These are phyloP conservation scores for Cheirogaleus medius DNA, from an alignment of 2,113 vertebrate species.

Conservation along the genomic window DNA sequence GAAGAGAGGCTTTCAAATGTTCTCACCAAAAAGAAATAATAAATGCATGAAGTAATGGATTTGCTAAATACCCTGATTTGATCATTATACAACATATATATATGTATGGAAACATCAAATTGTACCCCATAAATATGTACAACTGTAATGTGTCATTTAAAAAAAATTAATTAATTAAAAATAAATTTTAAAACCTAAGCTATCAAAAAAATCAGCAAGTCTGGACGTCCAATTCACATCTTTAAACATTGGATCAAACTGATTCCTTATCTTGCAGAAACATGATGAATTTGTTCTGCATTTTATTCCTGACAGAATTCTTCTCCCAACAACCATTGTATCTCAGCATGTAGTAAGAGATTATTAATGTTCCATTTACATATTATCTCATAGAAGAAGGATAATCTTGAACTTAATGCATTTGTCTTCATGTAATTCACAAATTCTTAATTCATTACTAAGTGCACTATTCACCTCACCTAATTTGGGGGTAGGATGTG, in stretches of 20 bases:
- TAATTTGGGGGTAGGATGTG: background rate
- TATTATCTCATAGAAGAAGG: background rate
- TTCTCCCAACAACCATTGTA: background rate
- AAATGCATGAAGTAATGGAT: background rate
- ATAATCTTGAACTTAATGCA: background rate
- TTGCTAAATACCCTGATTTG: background rate
- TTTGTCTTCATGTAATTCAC: background rate
- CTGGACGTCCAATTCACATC: background rate
- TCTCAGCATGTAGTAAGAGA: background rate
- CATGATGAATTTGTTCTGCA: background rate
- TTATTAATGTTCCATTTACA: background rate
- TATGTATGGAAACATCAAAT: background rate
- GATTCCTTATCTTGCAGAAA: background rate
- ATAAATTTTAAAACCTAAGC: background rate
- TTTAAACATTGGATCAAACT: background rate
- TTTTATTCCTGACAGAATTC: slow-evolving; percentile 7
- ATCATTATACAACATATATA: background rate
- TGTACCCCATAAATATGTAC: background rate
- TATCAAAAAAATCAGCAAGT: slow-evolving; percentile 4
- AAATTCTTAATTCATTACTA: background rate
- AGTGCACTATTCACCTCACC: background rate
- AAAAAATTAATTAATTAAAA: background rate
- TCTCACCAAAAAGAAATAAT: background rate
- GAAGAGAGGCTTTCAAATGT: background rate
- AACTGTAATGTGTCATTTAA: background rate